These are phyloP conservation scores for Telenomus remus DNA, from an alignment of 1,140 invertebrate species.

Conservation along the genomic window DNA sequence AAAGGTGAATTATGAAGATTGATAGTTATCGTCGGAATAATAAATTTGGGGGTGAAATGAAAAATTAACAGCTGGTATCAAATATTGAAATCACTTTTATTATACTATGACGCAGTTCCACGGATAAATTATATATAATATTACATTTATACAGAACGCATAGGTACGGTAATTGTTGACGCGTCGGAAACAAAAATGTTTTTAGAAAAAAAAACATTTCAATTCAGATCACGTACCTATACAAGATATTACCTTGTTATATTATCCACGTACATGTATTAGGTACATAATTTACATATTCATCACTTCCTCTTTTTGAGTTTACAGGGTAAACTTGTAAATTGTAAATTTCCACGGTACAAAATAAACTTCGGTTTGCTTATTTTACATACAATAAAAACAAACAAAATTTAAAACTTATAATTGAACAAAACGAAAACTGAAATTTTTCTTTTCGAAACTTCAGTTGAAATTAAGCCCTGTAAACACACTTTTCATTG, in stretches of 20 bases:
- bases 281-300: slow-evolving; percentile 68
- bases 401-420: neutral
- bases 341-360: slow-evolving; percentile 10
- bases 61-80: slow-evolving; percentile 35
- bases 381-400: neutral
- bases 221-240: slow-evolving; percentile 50
- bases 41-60: slow-evolving; percentile 6
- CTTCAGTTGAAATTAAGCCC: slow-evolving; percentile 10
- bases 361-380: slow-evolving; percentile 12
- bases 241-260: slow-evolving; percentile 55
- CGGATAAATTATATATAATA: slow-evolving; percentile 74
- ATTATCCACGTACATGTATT: slow-evolving; percentile 59
- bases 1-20: no score
- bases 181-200: slow-evolving; percentile 52
- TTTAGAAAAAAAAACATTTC: no score
- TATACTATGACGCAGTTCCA: slow-evolving; percentile 71
- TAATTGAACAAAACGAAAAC: neutral
- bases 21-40: neutral
- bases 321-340: slow-evolving; percentile 38
- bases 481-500: slow-evolving; percentile 37
- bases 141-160: slow-evolving; percentile 74
- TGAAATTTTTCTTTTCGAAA: no score
- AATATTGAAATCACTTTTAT: slow-evolving; percentile 76
- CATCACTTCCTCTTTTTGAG: slow-evolving; percentile 49
- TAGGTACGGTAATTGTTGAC: slow-evolving; percentile 66